Evolutionary conservation across 2,113 vertebrate genomes (phyloP).

Genomic region (Casuarius casuarius): DNA sequence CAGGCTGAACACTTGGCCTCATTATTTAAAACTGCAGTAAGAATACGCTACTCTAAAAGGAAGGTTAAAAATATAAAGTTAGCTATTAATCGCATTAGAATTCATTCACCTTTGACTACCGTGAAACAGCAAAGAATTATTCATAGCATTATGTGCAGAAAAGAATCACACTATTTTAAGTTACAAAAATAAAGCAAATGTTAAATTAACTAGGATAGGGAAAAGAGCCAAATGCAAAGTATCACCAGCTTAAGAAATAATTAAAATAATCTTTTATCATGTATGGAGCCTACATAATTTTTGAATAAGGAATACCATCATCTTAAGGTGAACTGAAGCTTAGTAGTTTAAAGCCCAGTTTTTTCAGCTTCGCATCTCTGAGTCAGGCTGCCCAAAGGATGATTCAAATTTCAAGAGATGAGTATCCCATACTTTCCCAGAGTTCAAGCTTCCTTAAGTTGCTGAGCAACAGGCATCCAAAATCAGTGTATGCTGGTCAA

Average conservation of each 20-base stretch:
- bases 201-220: background rate
- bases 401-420: background rate
- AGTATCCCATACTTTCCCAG: background rate
- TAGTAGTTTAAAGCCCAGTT: background rate
- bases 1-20: background rate
- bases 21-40: background rate
- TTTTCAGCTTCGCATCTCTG: background rate
- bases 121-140: background rate
- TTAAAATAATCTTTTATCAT: background rate
- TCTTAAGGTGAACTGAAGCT: background rate
- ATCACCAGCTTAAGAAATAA: background rate
- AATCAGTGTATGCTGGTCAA: background rate
- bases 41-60: background rate
- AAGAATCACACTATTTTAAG: background rate
- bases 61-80: background rate
- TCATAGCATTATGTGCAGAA: rapidly evolving
- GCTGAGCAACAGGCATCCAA: background rate
- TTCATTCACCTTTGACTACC: background rate
- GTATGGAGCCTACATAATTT: background rate
- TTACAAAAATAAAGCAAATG: background rate
- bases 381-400: background rate
- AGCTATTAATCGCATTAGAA: background rate
- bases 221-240: background rate
- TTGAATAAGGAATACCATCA: background rate
- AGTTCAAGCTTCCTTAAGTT: background rate